phyloP scores from a whole-genome alignment of 2,888 invertebrate species.

The Zaprionus obscuricornis region DNA sequence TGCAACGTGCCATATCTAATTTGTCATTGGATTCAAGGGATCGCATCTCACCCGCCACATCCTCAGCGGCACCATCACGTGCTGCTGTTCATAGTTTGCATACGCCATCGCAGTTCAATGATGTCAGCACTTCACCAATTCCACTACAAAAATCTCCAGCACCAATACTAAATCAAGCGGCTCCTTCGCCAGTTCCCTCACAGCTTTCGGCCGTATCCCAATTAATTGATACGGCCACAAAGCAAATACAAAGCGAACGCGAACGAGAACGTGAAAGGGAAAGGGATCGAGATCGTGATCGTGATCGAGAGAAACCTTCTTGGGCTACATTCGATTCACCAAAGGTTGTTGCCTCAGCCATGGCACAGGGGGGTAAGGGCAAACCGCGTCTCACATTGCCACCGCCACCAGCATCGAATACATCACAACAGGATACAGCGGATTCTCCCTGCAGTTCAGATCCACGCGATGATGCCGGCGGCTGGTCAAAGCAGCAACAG shows the following conservation, averaged over 20 bases:
- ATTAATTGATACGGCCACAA: slow-evolving; percentile 81
- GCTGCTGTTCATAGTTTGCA: slow-evolving; percentile 44
- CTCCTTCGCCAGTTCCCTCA: slow-evolving; percentile 83
- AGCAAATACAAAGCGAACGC: slow-evolving; percentile 82
- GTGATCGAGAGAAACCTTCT: slow-evolving; percentile 83
- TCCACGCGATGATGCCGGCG: slow-evolving; percentile 86
- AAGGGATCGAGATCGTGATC: slow-evolving; percentile 12
- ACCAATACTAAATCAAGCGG: slow-evolving; percentile 40
- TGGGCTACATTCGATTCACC: slow-evolving; percentile 86
- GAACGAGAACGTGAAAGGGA: slow-evolving; percentile 17
- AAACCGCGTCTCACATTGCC: slow-evolving; percentile 63
- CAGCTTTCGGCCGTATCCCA: slow-evolving; percentile 84
- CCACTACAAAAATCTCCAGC: slow-evolving; percentile 80
- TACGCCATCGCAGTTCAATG: slow-evolving; percentile 81
- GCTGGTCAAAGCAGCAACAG: slow-evolving; percentile 83
- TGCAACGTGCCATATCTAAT: slow-evolving; percentile 83
- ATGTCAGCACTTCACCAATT: slow-evolving; percentile 83
- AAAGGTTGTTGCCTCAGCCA: slow-evolving; percentile 61
- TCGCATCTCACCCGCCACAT: slow-evolving; percentile 80
- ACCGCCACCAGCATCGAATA: slow-evolving; percentile 79
- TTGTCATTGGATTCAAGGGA: slow-evolving; percentile 83
- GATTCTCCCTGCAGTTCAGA: slow-evolving; percentile 92
- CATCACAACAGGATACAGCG: slow-evolving; percentile 82
- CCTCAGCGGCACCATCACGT: slow-evolving; percentile 55
- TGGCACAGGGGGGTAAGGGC: slow-evolving; percentile 36